Evolutionary conservation across 2,888 invertebrate genomes (phyloP), one percentile per base, ranked within the genome.

Genomic region (Ichneumoninae sp.): DNA sequence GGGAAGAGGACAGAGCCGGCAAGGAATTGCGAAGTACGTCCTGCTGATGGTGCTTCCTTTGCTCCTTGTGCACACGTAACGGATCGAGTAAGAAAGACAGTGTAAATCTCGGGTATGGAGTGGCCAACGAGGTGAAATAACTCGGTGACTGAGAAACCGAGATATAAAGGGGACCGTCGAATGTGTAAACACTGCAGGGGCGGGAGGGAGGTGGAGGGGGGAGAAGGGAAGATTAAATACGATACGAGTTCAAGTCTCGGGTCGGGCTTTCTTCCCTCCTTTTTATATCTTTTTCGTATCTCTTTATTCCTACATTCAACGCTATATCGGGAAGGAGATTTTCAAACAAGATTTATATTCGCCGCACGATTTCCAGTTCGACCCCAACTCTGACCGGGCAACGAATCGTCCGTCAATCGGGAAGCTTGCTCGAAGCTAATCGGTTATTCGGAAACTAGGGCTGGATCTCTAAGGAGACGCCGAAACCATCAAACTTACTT

Each of bases 1-100:
- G 77, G 54, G 65, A 52, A 54, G 68, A 54, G 68, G 82, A 79
- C 68, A 80, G 76, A 76, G 75, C 66, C 69, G 71, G 79, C 73
- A 71, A 33, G 79, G 69, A 77, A 71, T 81, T 75, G 71, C 44
- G 79, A 63, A 78, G 69, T 74, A 57, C 70, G 65, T 66, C 47
- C 50, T 74, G 71, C 76, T 54, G 63, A 54, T 69, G 30, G 54
- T 44, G 57, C 65, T 26, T 76, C 57, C 60, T 65, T 40, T 71
- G 60, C 71, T 66, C 63, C 40, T 69, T 60, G 52, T 82, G 77
- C 78, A 78, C 60, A 68, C 36, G 52, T 65, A 68, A 47, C n/a
- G 60, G 36, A 47, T 57, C 71, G 57, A 68, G 66, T 63, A 71
- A 77, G 65, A 77, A 71, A 57, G 65, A 52, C 71, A 79, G 69